phyloP scores from a whole-genome alignment of 2,888 invertebrate genomes.

The Coleophora deauratella region DNA sequence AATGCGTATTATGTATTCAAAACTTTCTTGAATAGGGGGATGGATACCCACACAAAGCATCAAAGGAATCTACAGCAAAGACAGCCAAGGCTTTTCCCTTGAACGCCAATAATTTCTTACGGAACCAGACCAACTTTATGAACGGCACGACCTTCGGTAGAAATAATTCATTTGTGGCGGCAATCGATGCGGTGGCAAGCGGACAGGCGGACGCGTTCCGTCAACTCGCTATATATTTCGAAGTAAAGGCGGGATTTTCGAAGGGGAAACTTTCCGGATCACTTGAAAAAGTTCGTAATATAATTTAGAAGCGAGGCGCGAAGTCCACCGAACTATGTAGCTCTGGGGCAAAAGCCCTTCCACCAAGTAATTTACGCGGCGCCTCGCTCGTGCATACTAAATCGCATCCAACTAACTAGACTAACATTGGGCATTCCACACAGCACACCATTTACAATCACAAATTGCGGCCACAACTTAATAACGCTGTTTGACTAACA shows the following conservation, averaged over 20 bases:
- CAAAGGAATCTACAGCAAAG: constrained; percentile 13
- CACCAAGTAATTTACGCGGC: constrained; percentile 37
- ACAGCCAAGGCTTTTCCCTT: constrained; percentile 24
- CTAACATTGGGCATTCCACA: too few species aligned
- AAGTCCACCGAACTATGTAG: constrained; percentile 29
- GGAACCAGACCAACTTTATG: constrained; percentile 23
- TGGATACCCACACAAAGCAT: too few species aligned
- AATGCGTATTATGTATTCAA: too few species aligned
- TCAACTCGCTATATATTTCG: too few species aligned
- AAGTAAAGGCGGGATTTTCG: background rate
- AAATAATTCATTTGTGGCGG: constrained; percentile 39
- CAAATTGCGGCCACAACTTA: constrained; percentile 4
- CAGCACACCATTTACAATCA: constrained; percentile 11
- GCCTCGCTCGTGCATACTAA: constrained; percentile 40
- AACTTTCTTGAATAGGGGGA: too few species aligned
- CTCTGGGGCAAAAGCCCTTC: constrained; percentile 17
- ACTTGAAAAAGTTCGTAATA: constrained; percentile 47
- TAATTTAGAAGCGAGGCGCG: constrained; percentile 34
- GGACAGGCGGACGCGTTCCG: constrained; percentile 32
- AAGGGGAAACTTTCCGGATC: constrained; percentile 16
- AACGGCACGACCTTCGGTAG: constrained; percentile 31
- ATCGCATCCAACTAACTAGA: constrained; percentile 6
- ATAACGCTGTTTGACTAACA: constrained; percentile 6
- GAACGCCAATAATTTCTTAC: constrained; percentile 26
- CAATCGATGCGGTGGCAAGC: constrained; percentile 37